Conservation (phyloP, 2,113 vertebrate species). For the Podiceps cristatus region DNA sequence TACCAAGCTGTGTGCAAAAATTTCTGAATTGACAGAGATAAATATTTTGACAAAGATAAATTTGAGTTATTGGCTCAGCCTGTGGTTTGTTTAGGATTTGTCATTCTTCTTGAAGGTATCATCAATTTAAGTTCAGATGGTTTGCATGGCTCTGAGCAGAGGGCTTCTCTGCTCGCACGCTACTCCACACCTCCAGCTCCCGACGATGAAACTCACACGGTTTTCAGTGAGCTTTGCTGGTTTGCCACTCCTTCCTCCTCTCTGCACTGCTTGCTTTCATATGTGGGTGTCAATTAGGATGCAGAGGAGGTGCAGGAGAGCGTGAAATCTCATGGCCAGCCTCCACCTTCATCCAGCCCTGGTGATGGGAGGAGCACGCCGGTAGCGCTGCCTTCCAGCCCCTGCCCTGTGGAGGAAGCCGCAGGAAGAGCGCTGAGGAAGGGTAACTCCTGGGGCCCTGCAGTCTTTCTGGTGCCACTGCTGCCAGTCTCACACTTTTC, state of each 20-base stretch:
- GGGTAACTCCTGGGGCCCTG: not conserved
- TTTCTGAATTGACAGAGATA: not conserved
- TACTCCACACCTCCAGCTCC: not conserved
- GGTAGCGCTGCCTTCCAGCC: not conserved
- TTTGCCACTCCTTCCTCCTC: not conserved
- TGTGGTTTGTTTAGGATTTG: conserved; percentile 1
- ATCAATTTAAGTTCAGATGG: not conserved
- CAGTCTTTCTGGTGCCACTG: not conserved
- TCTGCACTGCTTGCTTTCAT: not conserved
- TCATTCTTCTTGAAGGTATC: not conserved
- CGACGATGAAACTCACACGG: accelerated
- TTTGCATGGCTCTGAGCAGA: not conserved
- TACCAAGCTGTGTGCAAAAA: not conserved
- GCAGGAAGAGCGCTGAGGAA: not conserved
- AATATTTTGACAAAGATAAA: not conserved
- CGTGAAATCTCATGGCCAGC: not conserved
- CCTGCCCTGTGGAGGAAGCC: not conserved
- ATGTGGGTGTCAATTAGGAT: not conserved
- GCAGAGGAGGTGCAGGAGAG: not conserved
- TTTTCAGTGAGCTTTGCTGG: not conserved
- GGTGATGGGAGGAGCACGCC: not conserved
- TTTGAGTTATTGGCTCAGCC: not conserved
- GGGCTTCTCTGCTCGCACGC: not conserved
- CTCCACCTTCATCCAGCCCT: not conserved
- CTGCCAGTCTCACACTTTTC: not conserved